Conservation (phyloP, 2,888 invertebrate genomes). For the Saturnia pavonia region DNA sequence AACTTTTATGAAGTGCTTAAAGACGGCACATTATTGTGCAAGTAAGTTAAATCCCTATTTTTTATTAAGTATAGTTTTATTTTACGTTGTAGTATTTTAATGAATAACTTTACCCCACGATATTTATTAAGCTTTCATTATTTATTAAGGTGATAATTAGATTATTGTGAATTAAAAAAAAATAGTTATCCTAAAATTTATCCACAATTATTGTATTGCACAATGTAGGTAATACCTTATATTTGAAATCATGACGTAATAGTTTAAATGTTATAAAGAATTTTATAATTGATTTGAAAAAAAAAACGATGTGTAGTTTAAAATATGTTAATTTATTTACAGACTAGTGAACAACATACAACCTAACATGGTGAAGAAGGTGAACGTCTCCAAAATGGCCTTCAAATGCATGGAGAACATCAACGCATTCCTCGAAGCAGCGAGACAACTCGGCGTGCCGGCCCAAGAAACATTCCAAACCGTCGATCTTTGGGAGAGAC, state of each 20-base stretch:
- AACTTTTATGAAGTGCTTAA: constrained; percentile 95
- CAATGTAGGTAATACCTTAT: no score
- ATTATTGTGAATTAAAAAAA: no score
- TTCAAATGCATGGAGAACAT: constrained; percentile 99
- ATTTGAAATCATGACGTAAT: no score
- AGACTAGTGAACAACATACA: constrained; percentile 94
- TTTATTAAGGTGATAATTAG: no score
- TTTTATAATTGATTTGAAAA: no score
- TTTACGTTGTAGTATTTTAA: background rate
- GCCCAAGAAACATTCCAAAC: constrained; percentile 98
- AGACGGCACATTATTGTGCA: constrained; percentile 95
- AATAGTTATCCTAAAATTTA: no score
- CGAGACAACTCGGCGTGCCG: constrained; percentile 93
- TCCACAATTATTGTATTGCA: no score
- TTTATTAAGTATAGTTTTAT: background rate
- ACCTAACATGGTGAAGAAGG: constrained; percentile 93
- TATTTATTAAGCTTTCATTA: no score
- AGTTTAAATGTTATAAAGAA: no score
- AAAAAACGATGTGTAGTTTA: no score
- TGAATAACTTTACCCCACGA: background rate
- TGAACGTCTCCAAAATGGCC: constrained; percentile 94
- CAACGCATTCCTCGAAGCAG: constrained; percentile 93
- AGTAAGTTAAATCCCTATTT: constrained; percentile 77
- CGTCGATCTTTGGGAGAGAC: constrained; percentile 97
- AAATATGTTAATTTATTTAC: constrained; percentile 42